These are phyloP conservation scores for Collichthys lucidus DNA, from an alignment of 2,113 vertebrate species.

Conservation along the genomic window DNA sequence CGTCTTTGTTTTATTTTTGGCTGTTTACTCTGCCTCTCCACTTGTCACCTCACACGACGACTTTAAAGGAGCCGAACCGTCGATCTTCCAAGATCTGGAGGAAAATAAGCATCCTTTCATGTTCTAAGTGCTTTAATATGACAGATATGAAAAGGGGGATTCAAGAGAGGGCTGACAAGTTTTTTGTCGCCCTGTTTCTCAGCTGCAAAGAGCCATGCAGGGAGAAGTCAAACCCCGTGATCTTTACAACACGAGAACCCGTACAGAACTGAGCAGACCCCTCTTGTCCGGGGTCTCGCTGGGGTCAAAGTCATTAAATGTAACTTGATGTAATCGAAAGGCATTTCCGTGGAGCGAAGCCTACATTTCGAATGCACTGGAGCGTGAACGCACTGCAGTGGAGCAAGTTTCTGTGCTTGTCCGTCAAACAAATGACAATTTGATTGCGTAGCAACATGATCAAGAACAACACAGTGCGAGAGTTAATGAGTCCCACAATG, in stretches of 20 bases:
- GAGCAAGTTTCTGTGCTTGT: background rate
- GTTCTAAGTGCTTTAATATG: constrained; percentile 69
- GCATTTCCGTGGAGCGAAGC: constrained; percentile 16
- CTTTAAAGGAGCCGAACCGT: constrained; percentile 60
- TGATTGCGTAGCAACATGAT: background rate
- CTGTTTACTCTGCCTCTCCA: constrained; percentile 76
- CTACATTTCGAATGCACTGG: background rate
- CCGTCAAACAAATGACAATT: background rate
- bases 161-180: constrained; percentile 66
- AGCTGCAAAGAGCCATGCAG: constrained; percentile 59
- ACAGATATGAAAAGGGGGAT: constrained; percentile 67
- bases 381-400: background rate
- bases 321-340: constrained; percentile 35
- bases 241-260: constrained; percentile 52
- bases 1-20: constrained; percentile 81
- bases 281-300: constrained; percentile 17
- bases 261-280: constrained; percentile 15
- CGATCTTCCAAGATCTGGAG: constrained; percentile 62
- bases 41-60: constrained; percentile 66
- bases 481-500: constrained; percentile 18
- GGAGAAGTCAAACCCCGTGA: constrained; percentile 60
- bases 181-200: constrained; percentile 56
- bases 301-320: constrained; percentile 56
- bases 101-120: constrained; percentile 68
- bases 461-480: background rate